Conservation (phyloP, 1,140 invertebrate species). For the Hestina assimilis region DNA sequence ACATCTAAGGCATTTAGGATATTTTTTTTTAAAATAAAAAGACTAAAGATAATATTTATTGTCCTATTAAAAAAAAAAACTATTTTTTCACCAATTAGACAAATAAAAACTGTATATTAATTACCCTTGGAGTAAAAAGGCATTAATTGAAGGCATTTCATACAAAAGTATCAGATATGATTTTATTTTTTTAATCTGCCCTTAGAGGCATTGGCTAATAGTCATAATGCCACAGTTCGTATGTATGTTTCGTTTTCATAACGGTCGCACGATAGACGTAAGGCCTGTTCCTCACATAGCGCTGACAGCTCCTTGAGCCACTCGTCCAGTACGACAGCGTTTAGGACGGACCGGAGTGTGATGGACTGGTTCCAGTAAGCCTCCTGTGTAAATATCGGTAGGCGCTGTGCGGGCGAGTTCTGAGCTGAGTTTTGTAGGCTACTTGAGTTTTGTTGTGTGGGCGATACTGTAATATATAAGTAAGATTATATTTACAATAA, state of each 20-base stretch:
- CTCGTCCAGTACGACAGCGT: conserved; percentile 94
- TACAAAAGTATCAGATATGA: conserved; percentile 24
- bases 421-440: conserved; percentile 33
- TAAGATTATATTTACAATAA: not conserved
- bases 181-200: conserved; percentile 38
- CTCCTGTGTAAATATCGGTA: conserved; percentile 58
- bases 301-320: conserved; percentile 96
- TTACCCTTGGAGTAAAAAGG: not conserved
- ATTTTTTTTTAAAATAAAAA: not conserved
- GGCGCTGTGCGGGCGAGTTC: conserved; percentile 40
- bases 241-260: conserved; percentile 60
- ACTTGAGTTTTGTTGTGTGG: conserved; percentile 42
- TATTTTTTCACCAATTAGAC: no score
- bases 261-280: conserved; percentile 60
- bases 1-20: conserved; percentile 15
- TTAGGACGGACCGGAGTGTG: conserved; percentile 59
- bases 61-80: no score
- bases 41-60: not conserved
- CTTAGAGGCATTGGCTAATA: conserved; percentile 46
- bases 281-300: conserved; percentile 93
- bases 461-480: conserved; percentile 24
- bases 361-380: conserved; percentile 72
- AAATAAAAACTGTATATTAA: no score
- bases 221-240: conserved; percentile 64
- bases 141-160: conserved; percentile 6